Percentiles rank a stretch among this genome's conserved stretches.
These are phyloP conservation scores for Caprella mutica DNA, from an alignment of 2,888 invertebrate species.

Conservation along the genomic window DNA sequence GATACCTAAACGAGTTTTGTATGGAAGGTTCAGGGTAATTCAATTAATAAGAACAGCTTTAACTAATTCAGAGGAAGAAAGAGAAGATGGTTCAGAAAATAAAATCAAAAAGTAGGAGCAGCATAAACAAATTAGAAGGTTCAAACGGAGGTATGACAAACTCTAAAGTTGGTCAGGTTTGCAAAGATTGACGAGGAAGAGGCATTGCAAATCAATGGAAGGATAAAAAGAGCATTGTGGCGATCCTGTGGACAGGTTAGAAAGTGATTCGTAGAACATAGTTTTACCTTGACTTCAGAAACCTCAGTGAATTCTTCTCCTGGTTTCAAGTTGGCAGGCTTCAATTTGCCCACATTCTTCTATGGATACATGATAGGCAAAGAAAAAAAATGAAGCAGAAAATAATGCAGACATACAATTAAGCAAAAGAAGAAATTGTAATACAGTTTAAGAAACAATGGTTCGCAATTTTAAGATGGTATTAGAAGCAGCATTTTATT, in stretches of 20 bases:
- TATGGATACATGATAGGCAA: no score
- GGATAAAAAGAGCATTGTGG: no score
- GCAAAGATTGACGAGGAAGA: neutral
- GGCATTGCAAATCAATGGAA: neutral
- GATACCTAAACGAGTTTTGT: no score
- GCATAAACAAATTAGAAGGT: neutral
- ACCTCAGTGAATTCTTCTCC: no score
- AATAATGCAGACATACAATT: neutral
- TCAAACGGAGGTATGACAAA: neutral
- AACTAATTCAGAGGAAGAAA: neutral
- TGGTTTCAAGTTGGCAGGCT: no score
- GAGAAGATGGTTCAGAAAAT: neutral
- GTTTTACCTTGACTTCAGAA: no score
- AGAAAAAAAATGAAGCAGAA: neutral
- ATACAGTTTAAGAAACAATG: neutral
- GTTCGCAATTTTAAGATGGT: no score
- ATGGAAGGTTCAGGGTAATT: slow-evolving; percentile 1
- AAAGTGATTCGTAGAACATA: no score
- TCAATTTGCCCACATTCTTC: no score
- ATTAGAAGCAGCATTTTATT: no score
- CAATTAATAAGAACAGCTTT: neutral
- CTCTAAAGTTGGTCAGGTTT: neutral
- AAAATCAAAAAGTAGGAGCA: neutral
- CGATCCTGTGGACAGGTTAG: no score
- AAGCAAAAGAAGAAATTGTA: neutral